Percentiles rank a stretch among this genome's conserved stretches.
These are phyloP conservation scores for Caenorhabditis virilis DNA, from an alignment of 2,888 invertebrate genomes.

Conservation along the genomic window DNA sequence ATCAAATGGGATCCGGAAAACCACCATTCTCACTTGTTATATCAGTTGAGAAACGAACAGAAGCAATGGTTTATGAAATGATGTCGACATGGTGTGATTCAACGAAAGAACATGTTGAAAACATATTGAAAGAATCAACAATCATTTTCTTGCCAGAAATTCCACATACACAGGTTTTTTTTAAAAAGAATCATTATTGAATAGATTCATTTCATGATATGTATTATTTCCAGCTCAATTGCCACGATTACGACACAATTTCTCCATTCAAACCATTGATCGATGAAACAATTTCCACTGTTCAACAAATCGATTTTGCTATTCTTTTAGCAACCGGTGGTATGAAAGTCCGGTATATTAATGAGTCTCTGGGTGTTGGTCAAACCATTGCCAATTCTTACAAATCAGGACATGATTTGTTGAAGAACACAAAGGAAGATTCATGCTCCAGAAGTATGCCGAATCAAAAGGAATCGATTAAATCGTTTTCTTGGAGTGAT, in stretches of 20 bases:
- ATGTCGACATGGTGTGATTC: conserved; percentile 43
- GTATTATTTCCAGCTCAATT: conserved; percentile 61
- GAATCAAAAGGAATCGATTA: conserved; percentile 38
- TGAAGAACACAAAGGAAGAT: conserved; percentile 35
- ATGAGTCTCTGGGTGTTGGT: conserved; percentile 38
- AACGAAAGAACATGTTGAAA: conserved; percentile 10
- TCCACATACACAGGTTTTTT: no score
- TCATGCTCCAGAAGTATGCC: conserved; percentile 46
- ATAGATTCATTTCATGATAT: not conserved
- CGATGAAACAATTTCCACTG: conserved; percentile 40
- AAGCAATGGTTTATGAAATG: conserved; percentile 62
- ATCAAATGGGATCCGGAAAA: conserved; percentile 50
- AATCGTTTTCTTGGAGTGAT: conserved; percentile 40
- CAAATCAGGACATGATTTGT: conserved; percentile 31
- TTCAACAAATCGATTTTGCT: conserved; percentile 61
- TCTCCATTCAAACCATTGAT: conserved; percentile 60
- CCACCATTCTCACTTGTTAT: conserved; percentile 62
- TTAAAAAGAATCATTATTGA: conserved; percentile 44
- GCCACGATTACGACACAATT: conserved; percentile 66
- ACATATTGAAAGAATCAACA: conserved; percentile 47
- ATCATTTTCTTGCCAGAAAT: conserved; percentile 63
- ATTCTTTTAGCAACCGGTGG: conserved; percentile 61
- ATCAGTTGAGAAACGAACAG: conserved; percentile 65
- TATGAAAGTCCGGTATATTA: conserved; percentile 52
- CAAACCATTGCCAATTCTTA: conserved; percentile 36